Percentiles rank a stretch among this genome's conserved stretches.
Conservation (phyloP, 2,113 vertebrate genomes). For the Leptobrachium leishanense region DNA sequence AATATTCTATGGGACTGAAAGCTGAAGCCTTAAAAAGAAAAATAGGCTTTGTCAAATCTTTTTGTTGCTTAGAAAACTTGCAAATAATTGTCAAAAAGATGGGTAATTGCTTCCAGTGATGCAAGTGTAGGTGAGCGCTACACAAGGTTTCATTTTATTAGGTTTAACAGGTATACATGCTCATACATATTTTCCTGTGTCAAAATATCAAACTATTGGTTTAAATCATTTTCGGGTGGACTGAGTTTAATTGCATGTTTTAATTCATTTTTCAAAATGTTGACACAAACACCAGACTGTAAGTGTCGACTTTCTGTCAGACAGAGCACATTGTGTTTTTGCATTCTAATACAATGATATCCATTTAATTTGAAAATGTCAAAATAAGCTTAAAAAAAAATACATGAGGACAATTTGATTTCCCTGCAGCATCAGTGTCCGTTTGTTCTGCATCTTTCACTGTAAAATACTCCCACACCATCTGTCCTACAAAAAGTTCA, state of each 20-base stretch:
- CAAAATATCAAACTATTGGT: not conserved
- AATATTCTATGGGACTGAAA: no score
- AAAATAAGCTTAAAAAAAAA: conserved; percentile 1
- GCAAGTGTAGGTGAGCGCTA: no score
- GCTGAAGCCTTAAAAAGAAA: no score
- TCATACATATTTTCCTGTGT: not conserved
- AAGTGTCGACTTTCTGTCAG: not conserved
- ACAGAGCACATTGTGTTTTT: conserved; percentile 10
- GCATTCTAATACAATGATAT: conserved; percentile 4
- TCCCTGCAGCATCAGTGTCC: conserved; percentile 2
- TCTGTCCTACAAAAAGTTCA: conserved; percentile 6
- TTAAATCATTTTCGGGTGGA: not conserved
- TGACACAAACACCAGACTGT: not conserved
- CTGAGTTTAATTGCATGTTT: not conserved
- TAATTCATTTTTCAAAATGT: not conserved
- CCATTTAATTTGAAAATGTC: not conserved
- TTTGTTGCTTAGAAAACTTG: no score
- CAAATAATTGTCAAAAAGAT: no score
- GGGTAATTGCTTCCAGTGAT: no score
- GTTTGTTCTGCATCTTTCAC: not conserved
- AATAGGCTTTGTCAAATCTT: no score
- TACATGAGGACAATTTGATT: not conserved
- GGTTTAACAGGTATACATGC: no score
- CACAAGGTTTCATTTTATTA: no score
- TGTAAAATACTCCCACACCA: conserved; percentile 9